A percentile compares a stretch with the other conserved stretches of the same genome.
Evolutionary conservation across 1,140 invertebrate species (phyloP).

Genomic region (Dendroctonus ponderosae): DNA sequence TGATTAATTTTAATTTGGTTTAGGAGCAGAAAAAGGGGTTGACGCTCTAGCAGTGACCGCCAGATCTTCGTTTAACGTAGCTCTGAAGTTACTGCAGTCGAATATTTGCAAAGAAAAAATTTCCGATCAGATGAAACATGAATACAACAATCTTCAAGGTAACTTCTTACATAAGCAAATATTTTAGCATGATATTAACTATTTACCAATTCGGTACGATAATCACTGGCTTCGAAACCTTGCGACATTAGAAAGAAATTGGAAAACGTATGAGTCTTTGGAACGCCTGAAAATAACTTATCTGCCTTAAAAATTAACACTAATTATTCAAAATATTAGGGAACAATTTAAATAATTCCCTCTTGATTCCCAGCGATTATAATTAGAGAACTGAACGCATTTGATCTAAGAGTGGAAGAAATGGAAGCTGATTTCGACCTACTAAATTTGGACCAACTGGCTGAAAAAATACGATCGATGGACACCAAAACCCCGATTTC

Average conservation of each 20-base stretch:
- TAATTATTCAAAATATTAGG: not conserved
- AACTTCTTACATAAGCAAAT: not conserved
- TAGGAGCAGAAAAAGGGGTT: constrained; percentile 41
- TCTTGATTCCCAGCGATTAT: constrained; percentile 3
- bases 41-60: constrained; percentile 39
- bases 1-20: constrained; percentile 11
- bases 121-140: constrained; percentile 32
- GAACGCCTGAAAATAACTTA: too few relatives aligned
- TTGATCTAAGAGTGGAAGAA: constrained; percentile 18
- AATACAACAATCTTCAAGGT: constrained; percentile 45
- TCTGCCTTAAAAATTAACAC: too few relatives aligned
- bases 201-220: too few relatives aligned
- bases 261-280: too few relatives aligned
- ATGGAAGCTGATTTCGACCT: constrained; percentile 4
- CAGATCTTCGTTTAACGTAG: constrained; percentile 43
- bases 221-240: too few relatives aligned
- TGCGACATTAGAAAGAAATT: too few relatives aligned
- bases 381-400: not conserved
- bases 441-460: constrained; percentile 13
- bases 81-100: constrained; percentile 39
- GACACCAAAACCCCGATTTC: constrained; percentile 43
- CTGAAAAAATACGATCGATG: constrained; percentile 46
- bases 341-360: constrained; percentile 1
- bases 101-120: constrained; percentile 5
- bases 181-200: too few relatives aligned